Evolutionary conservation across 2,113 vertebrate species (phyloP).

Genomic region (Myotis lucifugus): DNA sequence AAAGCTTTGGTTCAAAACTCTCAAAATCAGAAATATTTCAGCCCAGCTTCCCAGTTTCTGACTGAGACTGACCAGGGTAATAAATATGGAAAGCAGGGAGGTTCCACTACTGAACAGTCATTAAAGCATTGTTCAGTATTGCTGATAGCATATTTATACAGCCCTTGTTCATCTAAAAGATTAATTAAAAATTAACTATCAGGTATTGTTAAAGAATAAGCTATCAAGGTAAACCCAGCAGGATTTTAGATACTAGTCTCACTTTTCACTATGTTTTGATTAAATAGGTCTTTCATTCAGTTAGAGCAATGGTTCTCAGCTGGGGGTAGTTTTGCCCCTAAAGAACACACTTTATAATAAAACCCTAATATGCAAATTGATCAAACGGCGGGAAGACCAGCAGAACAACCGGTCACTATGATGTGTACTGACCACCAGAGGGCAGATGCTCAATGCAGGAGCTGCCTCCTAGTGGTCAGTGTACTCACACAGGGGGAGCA

Average conservation of each 20-base stretch:
- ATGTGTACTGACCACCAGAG: no score
- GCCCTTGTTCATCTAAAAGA: neutral
- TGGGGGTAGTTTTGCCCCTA: fast-evolving
- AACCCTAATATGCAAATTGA: no score
- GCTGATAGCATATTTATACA: neutral
- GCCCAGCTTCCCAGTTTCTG: neutral
- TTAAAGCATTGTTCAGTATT: neutral
- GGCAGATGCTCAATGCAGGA: no score
- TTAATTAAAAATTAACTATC: neutral
- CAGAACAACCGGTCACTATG: no score
- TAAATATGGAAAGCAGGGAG: neutral
- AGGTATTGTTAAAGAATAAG: neutral
- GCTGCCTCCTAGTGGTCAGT: no score
- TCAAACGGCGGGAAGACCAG: no score
- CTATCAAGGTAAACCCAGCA: neutral
- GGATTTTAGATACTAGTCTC: neutral
- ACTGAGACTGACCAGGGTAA: neutral
- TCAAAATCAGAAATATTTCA: neutral
- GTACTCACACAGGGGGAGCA: no score
- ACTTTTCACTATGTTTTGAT: neutral
- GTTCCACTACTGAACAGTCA: no score
- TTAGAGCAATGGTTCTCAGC: neutral
- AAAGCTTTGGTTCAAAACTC: neutral
- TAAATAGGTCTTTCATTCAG: neutral
- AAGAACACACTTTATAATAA: no score